Evolutionary conservation across 2,888 invertebrate species (phyloP).

Genomic region (Laspeyria flexula): DNA sequence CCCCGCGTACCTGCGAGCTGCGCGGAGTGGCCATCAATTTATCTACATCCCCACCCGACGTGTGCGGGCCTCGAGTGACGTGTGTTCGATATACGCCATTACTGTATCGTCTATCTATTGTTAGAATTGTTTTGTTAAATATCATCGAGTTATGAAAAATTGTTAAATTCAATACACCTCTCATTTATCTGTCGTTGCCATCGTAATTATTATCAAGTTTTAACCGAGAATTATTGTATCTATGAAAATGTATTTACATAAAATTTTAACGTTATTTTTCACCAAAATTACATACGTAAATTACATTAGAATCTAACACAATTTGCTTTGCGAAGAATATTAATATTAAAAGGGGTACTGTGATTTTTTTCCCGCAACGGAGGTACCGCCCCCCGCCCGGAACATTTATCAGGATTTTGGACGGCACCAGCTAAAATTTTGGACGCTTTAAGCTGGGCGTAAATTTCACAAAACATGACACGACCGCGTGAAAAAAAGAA

Average conservation of each 20-base stretch:
- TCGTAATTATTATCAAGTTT: too few species aligned
- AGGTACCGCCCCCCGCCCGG: constrained; percentile 68
- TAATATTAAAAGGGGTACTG: constrained; percentile 68
- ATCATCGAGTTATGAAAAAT: too few species aligned
- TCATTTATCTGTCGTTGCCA: too few species aligned
- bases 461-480: constrained; percentile 85
- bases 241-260: background rate
- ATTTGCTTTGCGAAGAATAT: constrained; percentile 60
- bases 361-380: constrained; percentile 66
- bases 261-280: background rate
- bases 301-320: constrained; percentile 48
- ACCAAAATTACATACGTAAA: constrained; percentile 18
- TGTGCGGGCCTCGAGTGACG: constrained; percentile 63
- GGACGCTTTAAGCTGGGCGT: constrained; percentile 83
- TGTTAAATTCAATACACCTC: too few species aligned
- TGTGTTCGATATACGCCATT: constrained; percentile 62
- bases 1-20: constrained; percentile 76
- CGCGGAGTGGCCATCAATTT: constrained; percentile 72
- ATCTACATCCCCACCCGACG: constrained; percentile 66
- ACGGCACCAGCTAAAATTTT: constrained; percentile 87
- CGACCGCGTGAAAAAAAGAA: constrained; percentile 66
- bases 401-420: constrained; percentile 89
- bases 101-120: constrained; percentile 59
- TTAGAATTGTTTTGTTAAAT: constrained; percentile 22
- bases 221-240: too few species aligned